Conservation (phyloP, 2,797 vertebrate genomes). For the Alosa sapidissima region DNA sequence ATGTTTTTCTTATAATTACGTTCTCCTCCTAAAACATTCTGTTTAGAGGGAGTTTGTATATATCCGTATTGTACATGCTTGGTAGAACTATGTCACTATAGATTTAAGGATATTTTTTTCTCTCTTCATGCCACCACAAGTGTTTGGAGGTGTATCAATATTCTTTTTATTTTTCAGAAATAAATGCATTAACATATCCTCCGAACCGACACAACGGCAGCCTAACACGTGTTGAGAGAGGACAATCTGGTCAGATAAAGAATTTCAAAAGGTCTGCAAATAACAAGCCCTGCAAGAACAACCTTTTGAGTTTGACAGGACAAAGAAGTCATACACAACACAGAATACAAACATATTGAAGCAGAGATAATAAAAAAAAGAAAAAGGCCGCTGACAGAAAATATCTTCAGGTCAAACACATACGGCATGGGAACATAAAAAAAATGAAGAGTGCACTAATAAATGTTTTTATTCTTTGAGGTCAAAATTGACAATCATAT, state of each 20-base stretch:
- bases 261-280: slow-evolving; percentile 9
- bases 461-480: not conserved
- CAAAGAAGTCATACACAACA: not conserved
- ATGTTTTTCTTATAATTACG: no score
- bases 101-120: not conserved
- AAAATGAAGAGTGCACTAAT: not conserved
- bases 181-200: slow-evolving; percentile 17
- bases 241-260: slow-evolving; percentile 15
- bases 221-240: slow-evolving; percentile 15
- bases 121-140: not conserved
- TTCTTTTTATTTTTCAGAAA: slow-evolving; percentile 22
- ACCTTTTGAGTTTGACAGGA: slow-evolving; percentile 9
- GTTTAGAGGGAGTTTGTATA: not conserved
- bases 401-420: not conserved
- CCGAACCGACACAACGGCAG: slow-evolving; percentile 4
- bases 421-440: not conserved
- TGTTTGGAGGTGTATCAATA: slow-evolving; percentile 12
- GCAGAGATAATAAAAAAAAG: not conserved
- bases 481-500: slow-evolving; percentile 22
- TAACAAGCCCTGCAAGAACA: slow-evolving; percentile 8
- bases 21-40: not conserved
- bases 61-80: not conserved
- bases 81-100: not conserved
- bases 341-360: slow-evolving; percentile 2
- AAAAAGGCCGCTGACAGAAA: not conserved